Base-by-base conservation (phyloP, 2,113 vertebrate genomes). In the Cyphomyrus plagiostoma region DNA sequence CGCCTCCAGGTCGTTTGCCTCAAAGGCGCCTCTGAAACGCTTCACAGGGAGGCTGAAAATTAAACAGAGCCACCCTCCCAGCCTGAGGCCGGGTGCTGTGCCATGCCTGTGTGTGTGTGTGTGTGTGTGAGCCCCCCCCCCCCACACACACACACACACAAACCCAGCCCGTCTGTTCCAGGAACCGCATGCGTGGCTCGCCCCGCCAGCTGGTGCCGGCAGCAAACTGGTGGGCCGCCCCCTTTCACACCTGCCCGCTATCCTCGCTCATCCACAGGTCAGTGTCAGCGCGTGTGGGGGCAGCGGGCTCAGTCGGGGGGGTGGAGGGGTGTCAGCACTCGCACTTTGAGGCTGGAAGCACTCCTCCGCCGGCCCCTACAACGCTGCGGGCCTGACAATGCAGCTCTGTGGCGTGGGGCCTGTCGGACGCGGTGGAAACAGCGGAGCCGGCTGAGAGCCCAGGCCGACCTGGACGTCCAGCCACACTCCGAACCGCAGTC, bases 11-110 rank as follows among this genome's bases (percentile, higher is more conserved):
- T 93, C 89, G 92, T 91, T 92, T 92, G 91, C 91, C 92, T 90
- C 93, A 93, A 92, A 92, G 90, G 91, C 74, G 90, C 89, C 87
- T 89, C 89, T 90, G 90, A 92, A 94, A 56, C 50, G 49, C 93
- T 94, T 95, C 94, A 95, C 93, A 90, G 94, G 94, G 92, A 94
- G 92, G 93, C 92, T 95, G 95, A 92, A 95, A 96, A 96, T 96
- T 95, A 96, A 96, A 94, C 93, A 89, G 95, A 93, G 94, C 93
- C 93, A 95, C 95, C 94, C 94, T 92, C 94, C 93, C 83, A 94
- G 93, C 91, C 93, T 93, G 93, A 93, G 92, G 93, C 92, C 91
- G 39, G 91, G 70, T 87, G 77, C 45, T 87, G 91, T 90, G 89
- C 89, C 91, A 87, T 84, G 80, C 84, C 53, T 74, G 88, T 46